These are phyloP conservation scores for Phycodurus eques DNA, from an alignment of 2,113 vertebrate genomes.

Conservation along the genomic window DNA sequence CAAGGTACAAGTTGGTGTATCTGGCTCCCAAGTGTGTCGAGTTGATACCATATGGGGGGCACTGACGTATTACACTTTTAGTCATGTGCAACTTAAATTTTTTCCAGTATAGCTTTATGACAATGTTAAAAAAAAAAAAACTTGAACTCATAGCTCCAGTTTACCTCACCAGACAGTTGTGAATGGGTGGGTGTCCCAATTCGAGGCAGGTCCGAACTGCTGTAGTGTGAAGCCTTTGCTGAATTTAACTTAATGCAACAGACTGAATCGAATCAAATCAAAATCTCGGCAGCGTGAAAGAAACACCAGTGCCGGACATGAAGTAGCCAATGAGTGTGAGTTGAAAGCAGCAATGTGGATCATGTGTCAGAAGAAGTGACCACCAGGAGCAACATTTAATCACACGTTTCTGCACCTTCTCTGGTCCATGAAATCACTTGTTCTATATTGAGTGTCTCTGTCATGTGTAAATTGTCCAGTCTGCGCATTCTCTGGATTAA, in stretches of 20 bases:
- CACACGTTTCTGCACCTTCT: neutral
- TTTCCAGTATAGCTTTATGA: neutral
- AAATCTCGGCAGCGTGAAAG: conserved; percentile 5
- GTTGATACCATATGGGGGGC: neutral
- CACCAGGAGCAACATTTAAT: neutral
- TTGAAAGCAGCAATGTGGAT: neutral
- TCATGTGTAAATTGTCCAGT: neutral
- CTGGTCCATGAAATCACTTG: conserved; percentile 1
- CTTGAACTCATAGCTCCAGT: neutral
- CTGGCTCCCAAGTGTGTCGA: neutral
- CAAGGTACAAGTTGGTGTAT: neutral
- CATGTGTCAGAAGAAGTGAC: no score
- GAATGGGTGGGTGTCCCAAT: neutral
- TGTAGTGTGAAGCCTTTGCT: neutral
- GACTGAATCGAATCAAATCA: neutral
- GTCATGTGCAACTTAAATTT: neutral
- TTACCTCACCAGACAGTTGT: neutral
- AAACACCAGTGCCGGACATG: neutral
- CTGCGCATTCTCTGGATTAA: neutral
- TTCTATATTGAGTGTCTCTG: neutral
- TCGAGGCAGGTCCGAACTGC: neutral
- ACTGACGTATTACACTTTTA: no score
- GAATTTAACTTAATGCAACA: neutral
- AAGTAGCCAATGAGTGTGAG: neutral
- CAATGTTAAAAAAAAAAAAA: no score